Percentiles rank a stretch among this genome's conserved stretches.
Evolutionary conservation across 2,113 vertebrate genomes (phyloP).

Genomic region (Sialia sialis): DNA sequence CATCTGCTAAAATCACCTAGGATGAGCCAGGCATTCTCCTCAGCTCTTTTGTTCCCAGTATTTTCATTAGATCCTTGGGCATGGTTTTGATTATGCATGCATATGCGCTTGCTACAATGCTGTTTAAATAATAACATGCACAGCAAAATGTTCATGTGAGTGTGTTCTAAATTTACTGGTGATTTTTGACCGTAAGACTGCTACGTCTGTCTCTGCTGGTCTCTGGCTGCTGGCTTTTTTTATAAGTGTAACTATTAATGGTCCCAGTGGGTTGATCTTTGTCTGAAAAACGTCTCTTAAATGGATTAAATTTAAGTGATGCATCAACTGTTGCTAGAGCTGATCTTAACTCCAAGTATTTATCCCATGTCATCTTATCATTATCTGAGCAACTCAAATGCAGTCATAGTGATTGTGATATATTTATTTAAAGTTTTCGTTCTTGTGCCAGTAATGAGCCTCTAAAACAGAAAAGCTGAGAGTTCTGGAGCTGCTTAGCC

Average conservation of each 20-base stretch:
- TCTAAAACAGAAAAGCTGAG: not conserved
- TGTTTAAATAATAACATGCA: not conserved
- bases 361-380: not conserved
- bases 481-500: conserved; percentile 8
- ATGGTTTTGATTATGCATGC: not conserved
- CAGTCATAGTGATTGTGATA: not conserved
- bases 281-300: not conserved
- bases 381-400: not conserved
- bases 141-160: not conserved
- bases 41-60: not conserved
- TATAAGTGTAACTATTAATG: conserved; percentile 29
- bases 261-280: not conserved
- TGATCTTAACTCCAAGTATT: not conserved
- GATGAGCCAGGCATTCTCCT: not conserved
- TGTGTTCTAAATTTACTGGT: conserved; percentile 33
- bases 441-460: not conserved
- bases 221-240: conserved; percentile 25
- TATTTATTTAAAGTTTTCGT: conserved; percentile 1
- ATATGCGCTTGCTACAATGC: not conserved
- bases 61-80: not conserved
- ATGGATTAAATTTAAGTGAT: conserved; percentile 2
- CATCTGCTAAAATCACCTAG: not conserved
- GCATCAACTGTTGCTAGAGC: not conserved
- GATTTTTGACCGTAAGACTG: not conserved
- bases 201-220: conserved; percentile 1